These are phyloP conservation scores for Drosophila subobscura DNA, from an alignment of 1,140 invertebrate genomes.

Conservation along the genomic window DNA sequence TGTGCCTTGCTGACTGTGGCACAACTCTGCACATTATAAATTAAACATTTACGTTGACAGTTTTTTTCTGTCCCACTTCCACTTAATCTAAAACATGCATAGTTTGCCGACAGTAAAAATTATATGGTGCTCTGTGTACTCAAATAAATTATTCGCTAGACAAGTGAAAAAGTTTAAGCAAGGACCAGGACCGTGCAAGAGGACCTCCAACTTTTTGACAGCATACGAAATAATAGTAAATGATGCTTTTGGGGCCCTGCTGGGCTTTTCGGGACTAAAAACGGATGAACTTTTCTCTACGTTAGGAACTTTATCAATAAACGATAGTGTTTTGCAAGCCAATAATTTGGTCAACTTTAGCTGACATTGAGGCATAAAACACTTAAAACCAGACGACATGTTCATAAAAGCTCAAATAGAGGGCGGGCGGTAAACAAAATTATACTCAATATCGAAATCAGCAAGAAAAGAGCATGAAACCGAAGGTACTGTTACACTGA, in stretches of 20 bases:
- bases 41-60: conserved; percentile 43
- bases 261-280: background rate
- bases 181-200: background rate
- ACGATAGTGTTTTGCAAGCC: conserved; percentile 38
- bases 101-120: conserved; percentile 33
- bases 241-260: background rate
- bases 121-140: conserved; percentile 15
- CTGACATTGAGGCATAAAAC: conserved; percentile 31
- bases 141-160: conserved; percentile 34
- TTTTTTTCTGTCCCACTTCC: conserved; percentile 12
- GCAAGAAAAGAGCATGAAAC: background rate
- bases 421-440: conserved; percentile 18
- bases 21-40: conserved; percentile 54
- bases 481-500: too few species aligned
- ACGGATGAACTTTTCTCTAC: background rate
- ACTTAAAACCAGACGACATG: conserved; percentile 22
- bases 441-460: conserved; percentile 15
- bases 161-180: conserved; percentile 33
- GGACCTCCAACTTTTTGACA: conserved; percentile 22
- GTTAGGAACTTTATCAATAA: conserved; percentile 43
- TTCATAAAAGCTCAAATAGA: conserved; percentile 20
- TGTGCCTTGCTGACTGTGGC: conserved; percentile 20
- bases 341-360: conserved; percentile 22
- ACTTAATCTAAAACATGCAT: conserved; percentile 20
- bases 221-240: conserved; percentile 31